Evolutionary conservation across 2,888 invertebrate genomes (phyloP), one percentile per base, ranked within the genome.

Genomic region (Lingula anatina): DNA sequence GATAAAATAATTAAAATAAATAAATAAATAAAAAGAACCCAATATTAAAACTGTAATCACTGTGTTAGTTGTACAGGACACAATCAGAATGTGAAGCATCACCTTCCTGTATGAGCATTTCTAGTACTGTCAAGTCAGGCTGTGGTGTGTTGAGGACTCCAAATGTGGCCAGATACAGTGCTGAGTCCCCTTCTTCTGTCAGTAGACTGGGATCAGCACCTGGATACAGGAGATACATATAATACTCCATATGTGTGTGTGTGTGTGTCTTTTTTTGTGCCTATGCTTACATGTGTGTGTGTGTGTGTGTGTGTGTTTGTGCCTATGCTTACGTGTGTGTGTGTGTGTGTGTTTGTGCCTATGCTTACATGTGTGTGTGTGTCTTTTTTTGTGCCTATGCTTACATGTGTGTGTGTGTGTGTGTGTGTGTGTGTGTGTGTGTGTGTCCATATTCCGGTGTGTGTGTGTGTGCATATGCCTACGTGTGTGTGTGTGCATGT

Each of bases 121-220:
- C 51, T 2, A 67, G 43, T 9, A 61, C 49, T 23, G 28, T 26
- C 15, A 54, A 38, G 31, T 64, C 57, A 20, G 54, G 54, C 15
- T 42, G 12, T 5, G 26, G 36, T 2, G 61, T 56, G 45, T 59
- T 64, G 5, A 65, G 49, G 18, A 64, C 51, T 20, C 62, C 66
- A 60, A 57, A 66, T 31, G 67, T 66, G 36, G 67, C 65, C 23
- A 67, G 47, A 50, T 66, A 67, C 7, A 67, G 41, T 18, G 64
- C 54, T 12, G 55, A 52, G 45, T 67, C 66, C 7, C 65, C 65
- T 26, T 57, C 57, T n/a, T 28, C 46, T 23, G 61, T 66, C 7
- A 48, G 51, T n/a, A 46, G 40, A 7, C 41, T 38, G 0, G 64
- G 41, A 46, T 65, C 55, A 18, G 62, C 66, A 47, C 66, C 66